Evolutionary conservation across 92 coral and sea anemone genomes (phyloP).

Genomic region (Palythoa heliodiscus): DNA sequence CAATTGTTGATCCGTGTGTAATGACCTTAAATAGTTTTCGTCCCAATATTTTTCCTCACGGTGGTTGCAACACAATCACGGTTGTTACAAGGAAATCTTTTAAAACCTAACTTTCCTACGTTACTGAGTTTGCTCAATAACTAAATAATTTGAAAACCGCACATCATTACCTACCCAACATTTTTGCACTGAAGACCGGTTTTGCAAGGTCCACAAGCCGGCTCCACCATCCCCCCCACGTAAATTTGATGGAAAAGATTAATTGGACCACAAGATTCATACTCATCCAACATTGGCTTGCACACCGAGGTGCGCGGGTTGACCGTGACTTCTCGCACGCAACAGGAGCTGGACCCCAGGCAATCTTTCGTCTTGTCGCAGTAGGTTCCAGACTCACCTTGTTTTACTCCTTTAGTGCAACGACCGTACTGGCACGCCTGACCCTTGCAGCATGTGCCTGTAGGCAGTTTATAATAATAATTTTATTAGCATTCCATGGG

Average conservation of each 20-base stretch:
- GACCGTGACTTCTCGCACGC: constrained; percentile 81
- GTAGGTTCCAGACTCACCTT: constrained; percentile 86
- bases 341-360: constrained; percentile 75
- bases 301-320: constrained; percentile 79
- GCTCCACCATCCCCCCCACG: constrained; percentile 82
- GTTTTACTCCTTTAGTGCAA: constrained; percentile 78
- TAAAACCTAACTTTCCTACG: not conserved
- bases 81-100: not conserved
- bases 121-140: not conserved
- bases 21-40: no score
- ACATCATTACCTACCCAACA: constrained; percentile 69
- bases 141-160: not conserved
- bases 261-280: constrained; percentile 90
- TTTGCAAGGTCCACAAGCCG: constrained; percentile 93
- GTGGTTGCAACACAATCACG: no score
- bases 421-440: constrained; percentile 80
- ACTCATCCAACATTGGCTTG: constrained; percentile 83
- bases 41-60: no score
- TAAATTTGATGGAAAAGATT: constrained; percentile 83
- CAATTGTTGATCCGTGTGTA: no score
- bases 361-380: constrained; percentile 84
- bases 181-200: constrained; percentile 80
- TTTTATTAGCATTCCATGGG: no score
- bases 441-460: constrained; percentile 86
- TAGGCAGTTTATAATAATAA: not conserved